Conservation (phyloP, 2,797 vertebrate genomes). For the Scyliorhinus canicula region DNA sequence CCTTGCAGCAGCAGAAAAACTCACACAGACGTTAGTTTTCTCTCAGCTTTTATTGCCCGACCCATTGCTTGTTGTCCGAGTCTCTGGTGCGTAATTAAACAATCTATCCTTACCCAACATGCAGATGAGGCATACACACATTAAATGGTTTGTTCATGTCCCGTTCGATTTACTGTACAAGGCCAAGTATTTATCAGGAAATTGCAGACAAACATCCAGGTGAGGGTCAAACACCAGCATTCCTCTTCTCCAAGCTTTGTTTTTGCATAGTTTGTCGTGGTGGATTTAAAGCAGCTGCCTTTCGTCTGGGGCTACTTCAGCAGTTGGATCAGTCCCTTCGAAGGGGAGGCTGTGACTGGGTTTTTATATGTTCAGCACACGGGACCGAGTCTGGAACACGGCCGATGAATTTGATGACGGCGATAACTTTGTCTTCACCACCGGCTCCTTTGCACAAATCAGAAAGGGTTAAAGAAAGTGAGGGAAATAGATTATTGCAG, state of each 20-base stretch:
- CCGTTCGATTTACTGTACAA: not conserved
- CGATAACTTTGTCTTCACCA: slow-evolving; percentile 63
- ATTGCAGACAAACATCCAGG: not conserved
- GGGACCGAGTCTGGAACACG: slow-evolving; percentile 78
- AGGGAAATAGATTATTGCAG: not conserved
- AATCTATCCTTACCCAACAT: slow-evolving; percentile 29
- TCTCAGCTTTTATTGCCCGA: slow-evolving; percentile 33
- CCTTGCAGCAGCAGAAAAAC: slow-evolving; percentile 9
- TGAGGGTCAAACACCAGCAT: not conserved
- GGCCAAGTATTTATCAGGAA: slow-evolving; percentile 28
- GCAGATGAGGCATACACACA: slow-evolving; percentile 29
- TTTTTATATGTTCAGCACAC: slow-evolving; percentile 82
- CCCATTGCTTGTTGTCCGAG: slow-evolving; percentile 24
- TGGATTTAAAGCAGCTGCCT: slow-evolving; percentile 25
- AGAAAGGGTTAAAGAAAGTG: not conserved
- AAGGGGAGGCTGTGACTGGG: slow-evolving; percentile 20
- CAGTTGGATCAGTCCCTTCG: not conserved
- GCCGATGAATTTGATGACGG: slow-evolving; percentile 84
- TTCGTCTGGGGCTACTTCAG: not conserved
- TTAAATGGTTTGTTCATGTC: not conserved
- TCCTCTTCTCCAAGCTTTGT: not conserved
- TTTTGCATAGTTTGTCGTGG: slow-evolving; percentile 36
- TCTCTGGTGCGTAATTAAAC: slow-evolving; percentile 2
- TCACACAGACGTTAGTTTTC: slow-evolving; percentile 24
- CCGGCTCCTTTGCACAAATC: slow-evolving; percentile 22